Evolutionary conservation across 2,797 vertebrate genomes (phyloP).

Genomic region (Cyprinodon diabolis): DNA sequence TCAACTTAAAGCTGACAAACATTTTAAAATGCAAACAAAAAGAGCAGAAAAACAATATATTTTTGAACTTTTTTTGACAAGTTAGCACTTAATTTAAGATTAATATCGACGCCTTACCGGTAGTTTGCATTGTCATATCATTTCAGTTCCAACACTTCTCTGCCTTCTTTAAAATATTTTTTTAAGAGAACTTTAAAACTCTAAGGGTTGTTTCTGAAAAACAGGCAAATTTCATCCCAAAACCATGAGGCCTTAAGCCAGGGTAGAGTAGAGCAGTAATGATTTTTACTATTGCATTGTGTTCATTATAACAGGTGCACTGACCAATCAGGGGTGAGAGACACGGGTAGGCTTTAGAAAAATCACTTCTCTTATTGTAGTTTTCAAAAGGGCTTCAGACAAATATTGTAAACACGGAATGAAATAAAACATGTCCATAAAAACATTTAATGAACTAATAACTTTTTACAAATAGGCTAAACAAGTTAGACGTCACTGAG

Average conservation of each 20-base stretch:
- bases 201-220: background rate
- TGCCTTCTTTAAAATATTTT: background rate
- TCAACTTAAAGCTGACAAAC: constrained; percentile 6
- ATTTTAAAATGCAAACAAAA: background rate
- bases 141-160: background rate
- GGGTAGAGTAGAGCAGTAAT: background rate
- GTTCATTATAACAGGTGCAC: background rate
- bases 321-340: background rate
- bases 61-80: background rate
- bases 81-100: background rate
- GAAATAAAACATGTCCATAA: background rate
- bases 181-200: background rate
- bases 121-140: too few species aligned
- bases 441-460: background rate
- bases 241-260: background rate
- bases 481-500: too few species aligned
- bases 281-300: background rate
- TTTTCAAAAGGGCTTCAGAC: background rate
- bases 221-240: too few species aligned
- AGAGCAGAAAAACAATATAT: background rate
- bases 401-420: background rate
- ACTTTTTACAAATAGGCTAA: background rate
- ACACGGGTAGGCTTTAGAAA: too few species aligned
- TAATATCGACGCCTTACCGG: background rate
- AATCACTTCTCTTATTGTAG: background rate